Conservation (phyloP, 2,797 vertebrate species). For the Heteromormyrus szaboi region DNA sequence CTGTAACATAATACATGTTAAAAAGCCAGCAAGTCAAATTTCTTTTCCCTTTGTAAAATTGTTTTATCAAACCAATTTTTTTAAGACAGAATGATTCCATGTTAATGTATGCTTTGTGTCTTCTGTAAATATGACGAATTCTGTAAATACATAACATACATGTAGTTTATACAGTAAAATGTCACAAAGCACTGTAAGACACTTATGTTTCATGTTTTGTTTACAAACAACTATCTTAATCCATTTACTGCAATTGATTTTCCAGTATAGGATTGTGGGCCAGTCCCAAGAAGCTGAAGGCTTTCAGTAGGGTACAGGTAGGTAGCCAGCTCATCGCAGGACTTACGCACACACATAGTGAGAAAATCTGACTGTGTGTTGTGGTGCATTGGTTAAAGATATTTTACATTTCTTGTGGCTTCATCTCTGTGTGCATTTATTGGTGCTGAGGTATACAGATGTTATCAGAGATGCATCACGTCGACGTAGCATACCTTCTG, state of each 20-base stretch:
- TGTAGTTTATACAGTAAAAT: background rate
- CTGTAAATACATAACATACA: background rate
- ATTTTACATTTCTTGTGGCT: background rate
- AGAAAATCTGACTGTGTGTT: background rate
- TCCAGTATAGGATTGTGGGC: background rate
- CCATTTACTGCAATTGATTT: background rate
- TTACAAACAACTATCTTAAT: background rate
- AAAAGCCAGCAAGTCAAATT: background rate
- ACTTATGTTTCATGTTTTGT: background rate
- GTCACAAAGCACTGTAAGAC: background rate
- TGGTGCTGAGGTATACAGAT: background rate
- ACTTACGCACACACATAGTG: background rate
- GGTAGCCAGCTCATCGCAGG: background rate
- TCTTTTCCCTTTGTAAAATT: background rate
- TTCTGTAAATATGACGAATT: background rate
- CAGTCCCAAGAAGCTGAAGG: background rate
- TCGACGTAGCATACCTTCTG: constrained; percentile 53
- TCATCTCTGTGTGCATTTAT: background rate
- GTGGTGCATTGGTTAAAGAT: background rate
- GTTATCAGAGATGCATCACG: background rate
- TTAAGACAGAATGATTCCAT: background rate
- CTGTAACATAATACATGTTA: background rate
- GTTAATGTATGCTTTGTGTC: background rate
- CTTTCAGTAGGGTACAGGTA: background rate
- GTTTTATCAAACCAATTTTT: background rate